Percentiles rank a stretch among this genome's conserved stretches.
Conservation (phyloP, 2,113 vertebrate genomes). For the Phyllostomus hastatus region DNA sequence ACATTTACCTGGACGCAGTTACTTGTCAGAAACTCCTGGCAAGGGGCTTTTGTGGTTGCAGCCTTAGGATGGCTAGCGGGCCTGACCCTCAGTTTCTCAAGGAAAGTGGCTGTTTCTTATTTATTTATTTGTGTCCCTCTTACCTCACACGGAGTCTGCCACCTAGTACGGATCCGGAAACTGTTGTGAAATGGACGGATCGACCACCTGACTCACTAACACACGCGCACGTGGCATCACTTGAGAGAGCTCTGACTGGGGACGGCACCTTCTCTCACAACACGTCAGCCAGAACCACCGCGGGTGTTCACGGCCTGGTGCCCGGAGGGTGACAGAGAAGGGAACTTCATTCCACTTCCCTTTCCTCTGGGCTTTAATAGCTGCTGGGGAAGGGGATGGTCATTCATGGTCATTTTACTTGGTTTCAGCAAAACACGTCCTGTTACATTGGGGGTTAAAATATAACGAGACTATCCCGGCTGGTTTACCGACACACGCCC, state of each 20-base stretch:
- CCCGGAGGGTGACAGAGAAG: neutral
- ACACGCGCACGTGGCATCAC: neutral
- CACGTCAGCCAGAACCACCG: neutral
- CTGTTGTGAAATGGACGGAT: neutral
- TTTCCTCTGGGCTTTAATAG: neutral
- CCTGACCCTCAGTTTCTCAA: neutral
- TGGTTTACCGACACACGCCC: neutral
- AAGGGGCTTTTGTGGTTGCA: neutral
- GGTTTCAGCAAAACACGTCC: neutral
- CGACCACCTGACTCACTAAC: neutral
- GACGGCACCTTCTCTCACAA: neutral
- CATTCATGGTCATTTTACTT: neutral
- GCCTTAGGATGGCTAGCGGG: neutral
- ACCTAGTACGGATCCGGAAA: neutral
- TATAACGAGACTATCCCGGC: neutral
- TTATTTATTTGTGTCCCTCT: neutral
- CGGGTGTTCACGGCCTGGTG: neutral
- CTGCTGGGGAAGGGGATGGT: neutral
- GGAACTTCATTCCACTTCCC: neutral
- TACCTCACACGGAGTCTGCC: neutral
- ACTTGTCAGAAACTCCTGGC: neutral
- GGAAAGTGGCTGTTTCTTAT: neutral
- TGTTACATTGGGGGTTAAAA: neutral
- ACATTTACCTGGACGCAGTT: neutral
- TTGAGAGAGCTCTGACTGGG: neutral